phyloP scores from a whole-genome alignment of 2,888 invertebrate genomes.

The Polydrusus cervinus region DNA sequence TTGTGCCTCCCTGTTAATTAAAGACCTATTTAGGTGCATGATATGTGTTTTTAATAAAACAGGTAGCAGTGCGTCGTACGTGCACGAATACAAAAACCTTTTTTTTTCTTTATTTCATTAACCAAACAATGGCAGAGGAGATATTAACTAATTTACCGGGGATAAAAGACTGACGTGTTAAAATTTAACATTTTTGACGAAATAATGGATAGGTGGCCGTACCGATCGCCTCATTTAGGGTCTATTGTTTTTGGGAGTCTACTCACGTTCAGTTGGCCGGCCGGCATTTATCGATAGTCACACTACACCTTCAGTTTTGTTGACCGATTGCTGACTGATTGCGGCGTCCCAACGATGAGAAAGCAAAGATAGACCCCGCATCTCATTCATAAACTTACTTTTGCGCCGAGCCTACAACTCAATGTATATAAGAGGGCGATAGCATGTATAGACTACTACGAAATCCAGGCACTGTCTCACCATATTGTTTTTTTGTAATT shows the following conservation, averaged over 20 bases:
- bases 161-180: conserved; percentile 27
- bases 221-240: background rate
- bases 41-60: conserved; percentile 55
- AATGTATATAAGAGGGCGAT: too few relatives aligned
- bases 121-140: conserved; percentile 47
- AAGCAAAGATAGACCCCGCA: too few relatives aligned
- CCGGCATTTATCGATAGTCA: too few relatives aligned
- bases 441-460: too few relatives aligned
- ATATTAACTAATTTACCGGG: conserved; percentile 41
- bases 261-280: too few relatives aligned
- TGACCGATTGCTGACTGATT: too few relatives aligned
- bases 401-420: too few relatives aligned
- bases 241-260: conserved; percentile 6
- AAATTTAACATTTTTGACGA: conserved; percentile 29
- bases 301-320: too few relatives aligned
- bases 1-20: conserved; percentile 53
- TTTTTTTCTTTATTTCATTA: conserved; percentile 53
- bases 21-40: conserved; percentile 54
- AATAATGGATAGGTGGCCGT: background rate
- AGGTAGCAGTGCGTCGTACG: conserved; percentile 45
- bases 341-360: too few relatives aligned
- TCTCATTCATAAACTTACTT: too few relatives aligned
- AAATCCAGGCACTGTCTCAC: too few relatives aligned
- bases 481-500: too few relatives aligned
- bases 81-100: conserved; percentile 26